Evolutionary conservation across 2,888 invertebrate genomes (phyloP), one percentile per base, ranked within the genome.

Genomic region (Napeogenes inachia): DNA sequence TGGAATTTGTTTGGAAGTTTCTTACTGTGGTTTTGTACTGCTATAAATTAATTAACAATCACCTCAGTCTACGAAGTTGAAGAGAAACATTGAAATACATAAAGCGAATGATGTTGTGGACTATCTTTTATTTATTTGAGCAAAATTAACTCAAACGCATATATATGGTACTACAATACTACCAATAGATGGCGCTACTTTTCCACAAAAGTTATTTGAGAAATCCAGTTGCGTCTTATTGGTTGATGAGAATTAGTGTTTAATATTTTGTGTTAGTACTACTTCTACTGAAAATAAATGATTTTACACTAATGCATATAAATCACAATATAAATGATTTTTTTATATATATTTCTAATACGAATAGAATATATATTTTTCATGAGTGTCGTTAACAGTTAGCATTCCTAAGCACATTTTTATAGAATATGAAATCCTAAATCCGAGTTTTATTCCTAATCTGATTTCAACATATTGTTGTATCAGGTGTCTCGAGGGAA

Each of bases 11-110:
- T 65, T 50, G 58, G 58, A 65, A 67, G 65, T 68, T 66, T 63
- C 61, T 61, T 62, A 54, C 59, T 59, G 63, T 57, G 61, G 63
- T 63, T 57, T 57, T 59, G 65, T 61, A 62, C 60, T 59, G 76
- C 73, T 77, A 76, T 81, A 80, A 81, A 82, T 82, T 81, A 81
- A 83, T 84, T 80, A 79, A 73, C 71, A 75, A 75, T 78, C 76
- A 76, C 72, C 72, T 71, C 70, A 54, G 56, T 63, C 58, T 64
- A 47, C 56, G 62, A 66, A 67, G 68, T 63, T 55, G 61, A 60
- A 56, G 63, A 64, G 63, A 65, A 62, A 66, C 65, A 67, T 62
- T 69, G 62, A 67, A 70, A 70, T 69, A 71, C 67, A 68, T 66
- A 67, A 72, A 70, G 68, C 68, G 63, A 67, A 65, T 64, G 62